phyloP scores from a whole-genome alignment of 1,140 invertebrate species.

The Plectus sambesii region DNA sequence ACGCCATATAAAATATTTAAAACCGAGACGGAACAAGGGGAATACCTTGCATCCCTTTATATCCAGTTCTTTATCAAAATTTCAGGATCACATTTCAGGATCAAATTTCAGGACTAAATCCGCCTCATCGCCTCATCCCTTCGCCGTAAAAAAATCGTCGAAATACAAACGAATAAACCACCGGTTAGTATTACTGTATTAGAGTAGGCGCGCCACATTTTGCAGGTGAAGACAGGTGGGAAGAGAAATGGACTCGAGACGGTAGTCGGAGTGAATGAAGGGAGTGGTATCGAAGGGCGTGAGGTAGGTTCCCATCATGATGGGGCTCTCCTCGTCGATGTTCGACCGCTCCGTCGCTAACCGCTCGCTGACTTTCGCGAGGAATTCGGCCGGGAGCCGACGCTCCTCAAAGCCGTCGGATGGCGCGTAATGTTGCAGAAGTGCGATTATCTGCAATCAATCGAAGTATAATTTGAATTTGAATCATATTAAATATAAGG shows the following conservation, averaged over 20 bases:
- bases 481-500: too few species aligned
- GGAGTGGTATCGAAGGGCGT: conserved; percentile 30
- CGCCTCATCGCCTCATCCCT: too few species aligned
- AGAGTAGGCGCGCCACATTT: conserved; percentile 15
- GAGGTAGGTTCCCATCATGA: conserved; percentile 35
- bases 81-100: too few species aligned
- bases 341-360: conserved; percentile 20
- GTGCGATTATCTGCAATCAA: too few species aligned
- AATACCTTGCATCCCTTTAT: too few species aligned
- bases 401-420: conserved; percentile 35
- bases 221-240: conserved; percentile 25
- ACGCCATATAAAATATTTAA: too few species aligned
- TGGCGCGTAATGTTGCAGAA: conserved; percentile 37
- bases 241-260: conserved; percentile 25
- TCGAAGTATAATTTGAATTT: too few species aligned
- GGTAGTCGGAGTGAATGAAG: conserved; percentile 34
- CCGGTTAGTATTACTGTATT: neutral
- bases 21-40: too few species aligned
- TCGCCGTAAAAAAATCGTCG: too few species aligned
- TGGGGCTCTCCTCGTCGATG: conserved; percentile 29
- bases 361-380: conserved; percentile 25
- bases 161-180: too few species aligned
- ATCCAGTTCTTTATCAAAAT: too few species aligned
- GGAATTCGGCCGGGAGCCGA: conserved; percentile 25
- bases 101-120: too few species aligned